A percentile compares a stretch with the other conserved stretches of the same genome.
phyloP scores from a whole-genome alignment of 2,113 vertebrate genomes.

The Engraulis encrasicolus region DNA sequence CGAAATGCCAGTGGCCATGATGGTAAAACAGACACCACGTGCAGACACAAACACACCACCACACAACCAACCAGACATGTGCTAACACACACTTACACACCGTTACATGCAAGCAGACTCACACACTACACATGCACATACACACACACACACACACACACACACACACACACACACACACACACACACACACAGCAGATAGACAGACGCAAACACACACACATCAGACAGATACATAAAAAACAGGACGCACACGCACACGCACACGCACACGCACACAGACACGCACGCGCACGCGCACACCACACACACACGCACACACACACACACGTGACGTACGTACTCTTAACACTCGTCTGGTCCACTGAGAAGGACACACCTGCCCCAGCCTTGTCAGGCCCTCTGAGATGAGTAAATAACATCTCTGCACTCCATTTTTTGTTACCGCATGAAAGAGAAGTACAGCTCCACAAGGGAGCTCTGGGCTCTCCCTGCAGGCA shows the following conservation, averaged over 20 bases:
- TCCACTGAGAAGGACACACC: constrained; percentile 45
- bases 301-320: no score
- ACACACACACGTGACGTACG: no score
- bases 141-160: constrained; percentile 10
- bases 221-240: no score
- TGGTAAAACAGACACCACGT: constrained; percentile 52
- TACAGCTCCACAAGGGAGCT: background rate
- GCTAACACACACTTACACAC: no score
- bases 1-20: constrained; percentile 45
- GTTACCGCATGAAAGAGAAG: background rate
- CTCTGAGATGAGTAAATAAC: background rate
- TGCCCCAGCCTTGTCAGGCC: constrained; percentile 28
- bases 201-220: no score
- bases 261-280: constrained; percentile 27
- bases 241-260: background rate
- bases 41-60: constrained; percentile 15
- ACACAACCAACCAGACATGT: no score
- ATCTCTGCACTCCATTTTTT: background rate
- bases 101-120: no score
- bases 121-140: no score
- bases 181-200: no score
- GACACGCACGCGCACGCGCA: background rate
- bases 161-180: background rate
- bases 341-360: background rate
- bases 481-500: background rate